A percentile compares a stretch with the other conserved stretches of the same genome.
These are phyloP conservation scores for Zelleria hepariella DNA, from an alignment of 2,888 invertebrate species.

Conservation along the genomic window DNA sequence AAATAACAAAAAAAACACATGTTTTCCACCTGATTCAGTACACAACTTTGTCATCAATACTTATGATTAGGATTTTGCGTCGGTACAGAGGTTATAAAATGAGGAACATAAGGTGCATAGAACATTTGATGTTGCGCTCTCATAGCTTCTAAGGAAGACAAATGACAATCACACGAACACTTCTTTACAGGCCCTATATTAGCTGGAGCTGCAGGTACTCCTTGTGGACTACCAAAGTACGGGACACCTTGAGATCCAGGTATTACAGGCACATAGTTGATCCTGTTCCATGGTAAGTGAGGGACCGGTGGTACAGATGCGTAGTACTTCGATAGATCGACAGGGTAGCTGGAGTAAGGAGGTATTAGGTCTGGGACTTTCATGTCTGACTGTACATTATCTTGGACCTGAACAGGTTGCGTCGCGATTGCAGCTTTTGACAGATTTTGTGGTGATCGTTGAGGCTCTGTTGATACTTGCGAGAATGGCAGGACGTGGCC, in stretches of 20 bases:
- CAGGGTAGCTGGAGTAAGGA: not conserved
- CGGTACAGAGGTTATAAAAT: conserved; percentile 34
- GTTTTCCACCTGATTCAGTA: too few relatives aligned
- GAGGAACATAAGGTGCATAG: conserved; percentile 17
- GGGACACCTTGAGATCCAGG: not conserved
- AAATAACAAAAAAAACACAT: too few relatives aligned
- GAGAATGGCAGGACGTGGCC: conserved; percentile 4
- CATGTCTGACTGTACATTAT: not conserved
- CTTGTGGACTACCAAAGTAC: not conserved
- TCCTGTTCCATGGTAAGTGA: conserved; percentile 1
- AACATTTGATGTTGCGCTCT: conserved; percentile 3
- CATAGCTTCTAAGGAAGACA: not conserved
- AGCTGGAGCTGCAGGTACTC: not conserved
- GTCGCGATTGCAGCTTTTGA: not conserved
- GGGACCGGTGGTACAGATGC: not conserved
- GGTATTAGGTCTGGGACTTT: not conserved
- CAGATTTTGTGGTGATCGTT: not conserved
- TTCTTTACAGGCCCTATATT: conserved; percentile 12
- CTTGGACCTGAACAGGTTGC: not conserved
- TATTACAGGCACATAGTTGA: not conserved
- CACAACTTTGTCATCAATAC: conserved; percentile 12
- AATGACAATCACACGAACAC: conserved; percentile 41
- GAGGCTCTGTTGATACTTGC: not conserved
- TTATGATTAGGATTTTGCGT: conserved; percentile 22
- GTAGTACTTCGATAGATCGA: not conserved